Conservation (phyloP, 2,888 invertebrate genomes). For the Dryobotodes eremita region DNA sequence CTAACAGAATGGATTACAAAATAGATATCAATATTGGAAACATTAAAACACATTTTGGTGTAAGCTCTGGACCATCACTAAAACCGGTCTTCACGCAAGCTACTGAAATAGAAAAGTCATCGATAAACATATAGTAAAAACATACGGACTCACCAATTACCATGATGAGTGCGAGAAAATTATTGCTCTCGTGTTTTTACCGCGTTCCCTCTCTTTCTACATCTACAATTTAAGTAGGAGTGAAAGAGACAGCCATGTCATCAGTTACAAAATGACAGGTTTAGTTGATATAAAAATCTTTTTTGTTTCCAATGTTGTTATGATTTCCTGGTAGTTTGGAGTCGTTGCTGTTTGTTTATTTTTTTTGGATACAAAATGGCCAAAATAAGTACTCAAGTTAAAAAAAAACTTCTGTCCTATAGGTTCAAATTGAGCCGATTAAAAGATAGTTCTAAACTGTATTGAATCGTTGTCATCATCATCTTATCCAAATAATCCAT, state of each 20-base stretch:
- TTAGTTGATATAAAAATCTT: constrained; percentile 66
- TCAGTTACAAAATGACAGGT: constrained; percentile 72
- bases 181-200: constrained; percentile 72
- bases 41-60: neutral
- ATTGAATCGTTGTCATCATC: too few relatives aligned
- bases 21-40: neutral
- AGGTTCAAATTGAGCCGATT: too few relatives aligned
- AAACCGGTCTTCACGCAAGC: constrained; percentile 66
- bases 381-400: too few relatives aligned
- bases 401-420: too few relatives aligned
- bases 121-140: constrained; percentile 77
- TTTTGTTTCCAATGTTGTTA: constrained; percentile 67
- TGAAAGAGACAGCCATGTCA: constrained; percentile 49
- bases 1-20: too few relatives aligned
- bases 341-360: constrained; percentile 32
- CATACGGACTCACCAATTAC: constrained; percentile 76
- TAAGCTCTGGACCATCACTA: constrained; percentile 52
- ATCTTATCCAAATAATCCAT: too few relatives aligned
- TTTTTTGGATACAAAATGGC: constrained; percentile 12
- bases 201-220: constrained; percentile 70
- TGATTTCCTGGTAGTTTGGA: constrained; percentile 60
- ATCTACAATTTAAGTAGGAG: constrained; percentile 18
- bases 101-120: constrained; percentile 73
- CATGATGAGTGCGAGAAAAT: constrained; percentile 77
- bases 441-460: too few relatives aligned